Conservation (phyloP, 2,888 invertebrate species). For the Aspidapion aeneum region DNA sequence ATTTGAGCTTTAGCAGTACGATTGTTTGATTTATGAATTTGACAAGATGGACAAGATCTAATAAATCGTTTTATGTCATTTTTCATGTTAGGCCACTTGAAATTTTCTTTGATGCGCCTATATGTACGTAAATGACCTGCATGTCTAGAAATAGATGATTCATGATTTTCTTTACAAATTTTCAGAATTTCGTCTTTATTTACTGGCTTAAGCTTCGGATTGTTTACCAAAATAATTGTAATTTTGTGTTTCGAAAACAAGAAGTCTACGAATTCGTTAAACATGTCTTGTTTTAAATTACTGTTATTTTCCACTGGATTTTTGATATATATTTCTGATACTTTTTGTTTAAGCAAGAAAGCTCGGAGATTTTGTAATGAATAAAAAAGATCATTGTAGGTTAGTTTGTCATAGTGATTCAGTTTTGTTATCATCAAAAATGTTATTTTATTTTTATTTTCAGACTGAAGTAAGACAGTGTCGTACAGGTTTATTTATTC, state of each 20-base stretch:
- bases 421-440: no score
- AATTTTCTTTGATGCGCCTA: constrained; percentile 25
- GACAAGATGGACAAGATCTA: constrained; percentile 26
- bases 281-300: constrained; percentile 14
- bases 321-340: neutral
- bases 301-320: constrained; percentile 10
- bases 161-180: neutral
- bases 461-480: no score
- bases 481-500: no score
- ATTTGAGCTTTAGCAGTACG: constrained; percentile 32
- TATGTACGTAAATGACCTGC: constrained; percentile 17
- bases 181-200: neutral
- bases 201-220: neutral
- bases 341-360: neutral
- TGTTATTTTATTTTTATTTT: no score
- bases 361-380: constrained; percentile 8
- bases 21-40: constrained; percentile 29
- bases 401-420: constrained; percentile 5
- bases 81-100: constrained; percentile 25
- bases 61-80: constrained; percentile 24
- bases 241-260: neutral
- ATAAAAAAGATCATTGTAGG: constrained; percentile 1
- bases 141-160: constrained; percentile 6
- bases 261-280: neutral
- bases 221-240: neutral